Evolutionary conservation across 1,140 invertebrate genomes (phyloP).

Genomic region (Copidosoma floridanum): DNA sequence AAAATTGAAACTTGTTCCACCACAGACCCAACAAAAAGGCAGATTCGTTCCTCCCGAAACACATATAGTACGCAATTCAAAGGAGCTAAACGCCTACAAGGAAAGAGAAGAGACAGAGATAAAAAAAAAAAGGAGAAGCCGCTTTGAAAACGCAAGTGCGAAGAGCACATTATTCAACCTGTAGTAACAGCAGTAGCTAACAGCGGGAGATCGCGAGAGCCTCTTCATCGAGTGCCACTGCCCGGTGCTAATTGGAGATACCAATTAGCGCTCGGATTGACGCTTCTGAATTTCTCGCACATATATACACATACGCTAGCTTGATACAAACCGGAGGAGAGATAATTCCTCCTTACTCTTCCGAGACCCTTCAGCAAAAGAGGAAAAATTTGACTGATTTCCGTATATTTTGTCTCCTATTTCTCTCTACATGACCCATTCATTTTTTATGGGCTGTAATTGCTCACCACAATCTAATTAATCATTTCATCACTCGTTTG

Average conservation of each 20-base stretch:
- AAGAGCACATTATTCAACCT: neutral
- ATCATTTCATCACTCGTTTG: too few species aligned
- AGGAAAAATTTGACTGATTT: neutral
- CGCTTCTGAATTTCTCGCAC: too few species aligned
- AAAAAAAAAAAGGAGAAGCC: too few species aligned
- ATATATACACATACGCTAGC: too few species aligned
- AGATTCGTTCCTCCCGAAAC: too few species aligned
- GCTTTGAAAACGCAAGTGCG: neutral
- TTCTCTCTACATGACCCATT: neutral
- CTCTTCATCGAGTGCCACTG: neutral
- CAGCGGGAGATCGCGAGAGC: neutral
- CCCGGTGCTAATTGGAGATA: constrained; percentile 22
- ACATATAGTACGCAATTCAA: too few species aligned
- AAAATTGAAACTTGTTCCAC: too few species aligned
- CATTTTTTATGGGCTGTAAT: too few species aligned
- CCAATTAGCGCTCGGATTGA: constrained; percentile 11
- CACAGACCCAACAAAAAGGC: too few species aligned
- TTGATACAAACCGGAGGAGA: neutral
- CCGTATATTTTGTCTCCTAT: neutral
- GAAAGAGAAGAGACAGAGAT: too few species aligned
- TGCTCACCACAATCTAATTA: too few species aligned
- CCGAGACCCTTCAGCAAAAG: neutral
- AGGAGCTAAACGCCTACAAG: too few species aligned
- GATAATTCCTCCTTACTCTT: neutral
- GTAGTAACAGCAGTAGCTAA: neutral